Evolutionary conservation across 2,113 vertebrate species (phyloP), one percentile per base, ranked within the genome.

Genomic region (Ondatra zibethicus): DNA sequence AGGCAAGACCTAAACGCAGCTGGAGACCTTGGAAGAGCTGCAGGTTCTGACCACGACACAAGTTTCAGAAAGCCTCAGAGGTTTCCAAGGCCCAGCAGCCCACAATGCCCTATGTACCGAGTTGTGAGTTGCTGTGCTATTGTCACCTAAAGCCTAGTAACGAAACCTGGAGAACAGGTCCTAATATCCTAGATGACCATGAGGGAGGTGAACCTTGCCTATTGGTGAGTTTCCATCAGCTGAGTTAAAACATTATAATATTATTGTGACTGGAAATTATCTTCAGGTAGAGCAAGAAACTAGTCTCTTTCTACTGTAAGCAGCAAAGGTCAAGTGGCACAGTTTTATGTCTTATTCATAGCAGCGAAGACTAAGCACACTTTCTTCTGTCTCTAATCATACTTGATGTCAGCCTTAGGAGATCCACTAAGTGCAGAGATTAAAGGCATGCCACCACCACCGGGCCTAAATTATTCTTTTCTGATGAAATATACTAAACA

Each of bases 371-470:
- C 4, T 4, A 93, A 88, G 0, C 27, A 75, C 85, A 14, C 66
- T 91, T 88, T 68, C 36, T 73, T 36, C 68, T 39, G 47, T 10
- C 0, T 36, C 65, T 84, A 68, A 85, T 70, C 12, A 42, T 68
- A 78, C 68, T 86, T 45, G 87, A 6, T 88, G 85, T 73, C 84
- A 94, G 25, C 10, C 33, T 91, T 92, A 58, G 16, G 7, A 88
- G 89, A 42, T 21, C n/a, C n/a, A 5, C 5, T 21, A 19, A 58
- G 19, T 58, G 58, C 58, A 58, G 58, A 5, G 58, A 58, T 58
- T 21, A 21, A 58, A 58, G 58, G 19, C 58, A 58, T 1, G 5
- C 58, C 58, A 58, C 58, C 19, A 58, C 19, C 58, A 58, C 19
- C 58, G 21, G 58, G 6, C 19, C 63, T 16, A 91, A 88, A 76